phyloP scores from a whole-genome alignment of 2,113 vertebrate genomes.

The Actenoides lindsayi region DNA sequence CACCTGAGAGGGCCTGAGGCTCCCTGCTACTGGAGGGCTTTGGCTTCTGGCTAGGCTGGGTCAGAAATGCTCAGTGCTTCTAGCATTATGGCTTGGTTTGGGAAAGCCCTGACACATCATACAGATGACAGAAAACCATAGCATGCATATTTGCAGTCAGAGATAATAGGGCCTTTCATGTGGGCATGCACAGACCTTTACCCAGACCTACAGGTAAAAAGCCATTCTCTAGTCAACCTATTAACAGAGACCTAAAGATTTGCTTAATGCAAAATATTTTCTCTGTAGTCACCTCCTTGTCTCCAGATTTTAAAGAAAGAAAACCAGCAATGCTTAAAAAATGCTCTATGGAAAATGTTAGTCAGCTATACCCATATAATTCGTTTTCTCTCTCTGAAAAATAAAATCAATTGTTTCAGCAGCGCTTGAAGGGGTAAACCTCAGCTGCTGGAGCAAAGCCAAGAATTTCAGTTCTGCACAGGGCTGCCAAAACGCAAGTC shows the following conservation, averaged over 20 bases:
- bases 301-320: neutral
- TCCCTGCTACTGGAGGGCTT: neutral
- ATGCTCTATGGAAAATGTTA: neutral
- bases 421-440: neutral
- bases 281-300: neutral
- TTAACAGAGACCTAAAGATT: neutral
- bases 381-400: neutral
- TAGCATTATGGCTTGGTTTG: neutral
- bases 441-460: neutral
- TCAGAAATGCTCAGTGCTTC: neutral
- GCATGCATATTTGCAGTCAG: neutral
- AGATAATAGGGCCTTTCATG: neutral
- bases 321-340: neutral
- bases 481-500: neutral
- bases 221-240: neutral
- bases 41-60: neutral
- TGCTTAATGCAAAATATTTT: neutral
- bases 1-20: neutral
- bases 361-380: neutral
- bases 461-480: neutral
- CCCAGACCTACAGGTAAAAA: fast-evolving
- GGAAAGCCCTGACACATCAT: neutral
- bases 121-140: neutral
- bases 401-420: neutral
- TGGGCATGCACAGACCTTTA: neutral